Evolutionary conservation across 2,888 invertebrate genomes (phyloP).

Genomic region (Seira ritae): DNA sequence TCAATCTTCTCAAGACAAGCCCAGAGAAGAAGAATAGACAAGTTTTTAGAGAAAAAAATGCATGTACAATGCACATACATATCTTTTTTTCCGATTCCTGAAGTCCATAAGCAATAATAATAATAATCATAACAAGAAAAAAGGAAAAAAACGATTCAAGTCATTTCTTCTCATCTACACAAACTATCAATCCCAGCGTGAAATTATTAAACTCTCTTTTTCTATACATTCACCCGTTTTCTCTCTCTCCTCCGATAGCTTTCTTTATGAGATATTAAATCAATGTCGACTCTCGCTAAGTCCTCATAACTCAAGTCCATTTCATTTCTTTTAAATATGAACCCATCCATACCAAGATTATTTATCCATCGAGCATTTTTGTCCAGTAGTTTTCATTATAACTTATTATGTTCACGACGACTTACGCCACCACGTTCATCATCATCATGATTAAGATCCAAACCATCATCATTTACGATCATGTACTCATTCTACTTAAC

Average conservation of each 20-base stretch:
- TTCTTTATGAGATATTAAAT: conserved; percentile 73
- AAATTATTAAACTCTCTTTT: conserved; percentile 73
- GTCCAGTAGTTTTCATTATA: conserved; percentile 21
- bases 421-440: conserved; percentile 11
- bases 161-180: conserved; percentile 50
- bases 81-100: conserved; percentile 12
- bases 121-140: conserved; percentile 37
- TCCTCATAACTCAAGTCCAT: conserved; percentile 73
- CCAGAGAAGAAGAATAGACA: conserved; percentile 5
- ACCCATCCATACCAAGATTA: too few relatives aligned
- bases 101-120: conserved; percentile 29
- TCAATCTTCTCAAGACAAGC: neutral
- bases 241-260: conserved; percentile 63
- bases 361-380: too few relatives aligned
- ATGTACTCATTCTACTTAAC: too few relatives aligned
- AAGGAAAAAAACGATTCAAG: conserved; percentile 31
- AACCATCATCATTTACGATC: neutral
- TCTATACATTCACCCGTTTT: conserved; percentile 68
- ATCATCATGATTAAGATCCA: conserved; percentile 6
- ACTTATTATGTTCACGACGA: conserved; percentile 14
- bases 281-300: conserved; percentile 73
- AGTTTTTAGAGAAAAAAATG: conserved; percentile 3
- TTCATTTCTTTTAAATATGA: conserved; percentile 51
- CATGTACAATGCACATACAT: neutral
- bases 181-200: conserved; percentile 73